Percentiles rank a stretch among this genome's conserved stretches.
Evolutionary conservation across 2,888 invertebrate species (phyloP).

Genomic region (Sialis lutaria): DNA sequence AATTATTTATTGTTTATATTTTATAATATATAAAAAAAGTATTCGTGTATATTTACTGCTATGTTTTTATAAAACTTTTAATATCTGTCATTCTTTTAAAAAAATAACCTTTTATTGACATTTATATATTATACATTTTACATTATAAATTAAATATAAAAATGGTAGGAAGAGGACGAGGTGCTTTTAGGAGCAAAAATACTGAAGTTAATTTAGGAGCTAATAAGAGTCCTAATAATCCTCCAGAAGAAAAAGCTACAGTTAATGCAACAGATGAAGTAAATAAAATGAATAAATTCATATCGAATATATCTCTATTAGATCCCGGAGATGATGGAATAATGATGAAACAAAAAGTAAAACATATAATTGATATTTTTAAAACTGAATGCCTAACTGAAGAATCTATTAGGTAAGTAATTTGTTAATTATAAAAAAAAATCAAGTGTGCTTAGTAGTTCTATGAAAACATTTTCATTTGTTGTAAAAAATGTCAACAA

Average conservation of each 20-base stretch:
- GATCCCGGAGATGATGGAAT: constrained; percentile 23
- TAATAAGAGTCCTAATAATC: neutral
- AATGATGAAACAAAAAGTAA: constrained; percentile 22
- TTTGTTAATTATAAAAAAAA: no score
- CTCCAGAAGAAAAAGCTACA: neutral
- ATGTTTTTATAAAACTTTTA: no score
- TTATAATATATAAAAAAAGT: no score
- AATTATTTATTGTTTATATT: no score
- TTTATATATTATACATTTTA: no score
- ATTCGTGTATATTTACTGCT: no score
- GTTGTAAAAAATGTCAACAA: constrained; percentile 3
- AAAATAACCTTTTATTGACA: no score
- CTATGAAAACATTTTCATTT: neutral
- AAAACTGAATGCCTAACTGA: constrained; percentile 16
- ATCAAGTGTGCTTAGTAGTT: neutral
- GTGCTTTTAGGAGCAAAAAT: constrained; percentile 1
- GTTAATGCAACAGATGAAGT: constrained; percentile 1
- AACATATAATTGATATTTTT: constrained; percentile 19
- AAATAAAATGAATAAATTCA: constrained; percentile 13
- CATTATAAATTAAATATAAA: neutral
- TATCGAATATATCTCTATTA: constrained; percentile 17
- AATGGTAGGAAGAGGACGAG: constrained; percentile 3
- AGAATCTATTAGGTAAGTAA: constrained; percentile 20
- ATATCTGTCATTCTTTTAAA: no score
- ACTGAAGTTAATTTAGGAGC: constrained; percentile 1